Percentiles rank a stretch among this genome's conserved stretches.
Evolutionary conservation across 2,797 vertebrate genomes (phyloP).

Genomic region (Catharus ustulatus): DNA sequence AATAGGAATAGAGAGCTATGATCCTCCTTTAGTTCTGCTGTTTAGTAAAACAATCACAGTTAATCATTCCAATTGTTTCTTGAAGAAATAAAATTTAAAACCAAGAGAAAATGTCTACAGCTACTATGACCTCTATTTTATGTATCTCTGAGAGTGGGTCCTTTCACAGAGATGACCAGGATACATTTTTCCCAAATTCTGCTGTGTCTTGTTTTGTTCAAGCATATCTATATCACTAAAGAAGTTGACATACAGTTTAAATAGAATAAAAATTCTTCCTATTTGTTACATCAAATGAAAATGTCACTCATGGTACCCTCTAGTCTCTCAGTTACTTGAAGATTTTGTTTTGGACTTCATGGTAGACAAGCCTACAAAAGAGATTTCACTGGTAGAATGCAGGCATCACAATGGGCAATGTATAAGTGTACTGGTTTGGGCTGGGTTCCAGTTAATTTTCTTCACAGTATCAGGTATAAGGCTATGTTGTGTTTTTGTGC

Average conservation of each 20-base stretch:
- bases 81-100: background rate
- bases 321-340: background rate
- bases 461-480: background rate
- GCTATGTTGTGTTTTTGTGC: background rate
- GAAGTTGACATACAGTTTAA: background rate
- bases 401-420: background rate
- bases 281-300: background rate
- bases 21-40: background rate
- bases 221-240: background rate
- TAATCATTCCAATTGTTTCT: background rate
- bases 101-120: background rate
- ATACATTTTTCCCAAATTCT: background rate
- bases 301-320: background rate
- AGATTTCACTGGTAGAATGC: background rate
- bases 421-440: background rate
- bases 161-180: background rate
- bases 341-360: background rate
- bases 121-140: background rate
- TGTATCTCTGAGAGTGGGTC: background rate
- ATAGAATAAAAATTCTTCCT: background rate
- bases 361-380: background rate
- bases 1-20: background rate
- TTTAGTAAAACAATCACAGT: background rate
- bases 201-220: background rate
- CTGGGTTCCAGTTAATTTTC: background rate